Evolutionary conservation across 1,140 invertebrate species (phyloP).

Genomic region (Rhopalosiphum maidis): DNA sequence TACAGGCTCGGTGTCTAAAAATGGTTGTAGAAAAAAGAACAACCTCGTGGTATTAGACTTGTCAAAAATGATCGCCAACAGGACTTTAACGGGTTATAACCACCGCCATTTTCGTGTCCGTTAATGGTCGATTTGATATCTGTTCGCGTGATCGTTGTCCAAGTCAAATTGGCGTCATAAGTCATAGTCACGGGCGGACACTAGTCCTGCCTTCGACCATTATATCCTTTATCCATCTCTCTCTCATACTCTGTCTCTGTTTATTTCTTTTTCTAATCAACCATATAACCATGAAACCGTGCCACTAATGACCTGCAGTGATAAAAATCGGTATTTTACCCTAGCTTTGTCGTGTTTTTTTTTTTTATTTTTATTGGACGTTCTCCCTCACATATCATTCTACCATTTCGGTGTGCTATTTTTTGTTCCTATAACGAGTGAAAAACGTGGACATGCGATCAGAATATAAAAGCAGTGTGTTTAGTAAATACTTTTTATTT

Average conservation of each 20-base stretch:
- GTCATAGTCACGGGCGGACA: constrained; percentile 51
- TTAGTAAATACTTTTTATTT: constrained; percentile 4
- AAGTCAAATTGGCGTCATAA: constrained; percentile 57
- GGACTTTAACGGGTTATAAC: constrained; percentile 16
- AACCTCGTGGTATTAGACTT: background rate
- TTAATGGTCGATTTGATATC: constrained; percentile 57
- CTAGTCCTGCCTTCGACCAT: background rate
- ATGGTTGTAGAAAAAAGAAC: background rate
- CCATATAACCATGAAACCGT: background rate
- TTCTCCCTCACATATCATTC: constrained; percentile 21
- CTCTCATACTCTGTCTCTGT: background rate
- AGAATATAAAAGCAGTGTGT: background rate
- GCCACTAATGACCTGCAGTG: constrained; percentile 26
- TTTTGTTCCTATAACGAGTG: background rate
- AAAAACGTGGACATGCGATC: constrained; percentile 23
- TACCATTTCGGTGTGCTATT: background rate
- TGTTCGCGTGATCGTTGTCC: constrained; percentile 56
- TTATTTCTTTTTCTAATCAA: background rate
- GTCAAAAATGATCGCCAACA: constrained; percentile 46
- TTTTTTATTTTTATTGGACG: background rate
- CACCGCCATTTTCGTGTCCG: constrained; percentile 8
- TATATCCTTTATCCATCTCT: background rate
- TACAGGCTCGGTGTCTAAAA: background rate
- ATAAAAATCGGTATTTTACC: constrained; percentile 34
- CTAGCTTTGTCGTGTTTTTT: background rate